Conservation (phyloP, 2,113 vertebrate species). For the Odocoileus hemionus region DNA sequence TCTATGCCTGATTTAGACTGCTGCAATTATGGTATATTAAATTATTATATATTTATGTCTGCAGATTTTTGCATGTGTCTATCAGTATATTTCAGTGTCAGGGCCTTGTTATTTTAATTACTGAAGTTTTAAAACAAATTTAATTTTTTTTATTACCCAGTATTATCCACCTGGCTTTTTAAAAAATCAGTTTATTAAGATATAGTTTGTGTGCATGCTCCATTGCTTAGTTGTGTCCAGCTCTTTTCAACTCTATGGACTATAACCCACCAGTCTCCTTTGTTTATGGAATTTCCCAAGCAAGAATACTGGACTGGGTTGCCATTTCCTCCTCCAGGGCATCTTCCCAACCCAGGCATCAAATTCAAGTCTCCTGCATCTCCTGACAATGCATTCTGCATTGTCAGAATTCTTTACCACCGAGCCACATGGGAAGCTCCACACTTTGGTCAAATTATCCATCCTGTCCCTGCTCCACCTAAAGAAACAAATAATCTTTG, state of each 20-base stretch:
- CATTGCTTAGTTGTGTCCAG: not conserved
- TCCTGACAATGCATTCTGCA: not conserved
- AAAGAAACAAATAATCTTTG: not conserved
- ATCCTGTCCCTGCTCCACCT: not conserved
- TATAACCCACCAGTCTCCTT: not conserved
- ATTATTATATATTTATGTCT: not conserved
- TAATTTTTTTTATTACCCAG: not conserved
- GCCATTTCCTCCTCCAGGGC: not conserved
- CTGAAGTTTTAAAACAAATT: not conserved
- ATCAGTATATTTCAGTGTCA: not conserved
- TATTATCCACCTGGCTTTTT: not conserved
- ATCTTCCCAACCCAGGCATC: not conserved
- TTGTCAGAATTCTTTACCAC: not conserved
- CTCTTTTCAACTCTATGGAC: not conserved
- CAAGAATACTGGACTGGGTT: not conserved
- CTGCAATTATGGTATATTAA: not conserved
- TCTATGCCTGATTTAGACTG: not conserved
- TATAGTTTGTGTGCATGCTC: not conserved
- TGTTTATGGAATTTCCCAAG: not conserved
- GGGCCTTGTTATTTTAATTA: not conserved
- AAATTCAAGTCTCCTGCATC: not conserved
- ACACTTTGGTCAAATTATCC: not conserved
- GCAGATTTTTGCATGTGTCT: not conserved
- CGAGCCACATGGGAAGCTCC: not conserved
- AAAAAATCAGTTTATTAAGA: not conserved